Conservation (phyloP, 2,888 invertebrate genomes). For the Sthenelais limicola region DNA sequence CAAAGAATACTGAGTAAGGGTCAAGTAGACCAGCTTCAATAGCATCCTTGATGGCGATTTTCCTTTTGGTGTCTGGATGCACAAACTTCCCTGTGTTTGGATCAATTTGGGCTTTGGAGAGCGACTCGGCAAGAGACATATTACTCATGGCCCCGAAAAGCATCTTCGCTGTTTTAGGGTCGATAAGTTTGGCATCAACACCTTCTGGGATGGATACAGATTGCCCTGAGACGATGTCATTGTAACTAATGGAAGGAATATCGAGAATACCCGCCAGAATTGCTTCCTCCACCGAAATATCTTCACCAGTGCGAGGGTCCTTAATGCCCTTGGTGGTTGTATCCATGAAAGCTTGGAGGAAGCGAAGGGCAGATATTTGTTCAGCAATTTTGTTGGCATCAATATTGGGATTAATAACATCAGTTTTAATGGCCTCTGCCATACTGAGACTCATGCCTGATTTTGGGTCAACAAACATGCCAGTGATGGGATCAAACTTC, state of each 20-base stretch:
- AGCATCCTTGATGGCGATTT: slow-evolving; percentile 81
- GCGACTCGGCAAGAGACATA: slow-evolving; percentile 68
- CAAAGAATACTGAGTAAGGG: slow-evolving; percentile 64
- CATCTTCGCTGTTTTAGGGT: slow-evolving; percentile 50
- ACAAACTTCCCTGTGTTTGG: slow-evolving; percentile 72
- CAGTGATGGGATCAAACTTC: slow-evolving; percentile 60
- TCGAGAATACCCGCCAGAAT: slow-evolving; percentile 59
- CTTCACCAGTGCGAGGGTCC: slow-evolving; percentile 83
- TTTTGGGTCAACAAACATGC: slow-evolving; percentile 74
- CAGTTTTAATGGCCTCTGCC: slow-evolving; percentile 90
- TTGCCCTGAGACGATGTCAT: slow-evolving; percentile 40
- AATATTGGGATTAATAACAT: slow-evolving; percentile 66
- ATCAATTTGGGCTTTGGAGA: slow-evolving; percentile 70
- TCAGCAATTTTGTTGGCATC: slow-evolving; percentile 56
- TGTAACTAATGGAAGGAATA: slow-evolving; percentile 43
- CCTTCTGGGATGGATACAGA: slow-evolving; percentile 60
- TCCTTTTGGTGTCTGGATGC: slow-evolving; percentile 68
- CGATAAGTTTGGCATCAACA: slow-evolving; percentile 50
- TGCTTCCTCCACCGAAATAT: slow-evolving; percentile 76
- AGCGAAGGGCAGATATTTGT: slow-evolving; percentile 57
- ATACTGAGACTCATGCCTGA: slow-evolving; percentile 91
- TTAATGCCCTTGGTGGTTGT: slow-evolving; percentile 74
- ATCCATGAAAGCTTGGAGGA: slow-evolving; percentile 57
- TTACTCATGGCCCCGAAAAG: slow-evolving; percentile 68
- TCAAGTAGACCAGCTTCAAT: slow-evolving; percentile 77